phyloP scores from a whole-genome alignment of 2,888 invertebrate species.

The Agrypnus murinus region DNA sequence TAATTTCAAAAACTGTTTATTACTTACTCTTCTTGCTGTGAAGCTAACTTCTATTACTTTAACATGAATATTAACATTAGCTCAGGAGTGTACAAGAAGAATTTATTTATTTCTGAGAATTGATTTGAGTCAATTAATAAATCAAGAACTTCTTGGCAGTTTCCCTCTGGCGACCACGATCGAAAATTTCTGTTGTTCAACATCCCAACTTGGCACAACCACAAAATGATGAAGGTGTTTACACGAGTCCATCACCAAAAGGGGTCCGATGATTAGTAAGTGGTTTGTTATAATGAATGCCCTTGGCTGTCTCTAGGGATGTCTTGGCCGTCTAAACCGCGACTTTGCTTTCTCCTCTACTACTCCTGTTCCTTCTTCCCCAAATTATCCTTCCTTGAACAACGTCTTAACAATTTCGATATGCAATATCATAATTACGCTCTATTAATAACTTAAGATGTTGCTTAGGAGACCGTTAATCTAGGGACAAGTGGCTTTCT shows the following conservation, averaged over 20 bases:
- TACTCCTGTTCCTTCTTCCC: conserved; percentile 9
- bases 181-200: conserved; percentile 38
- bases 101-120: too few species aligned
- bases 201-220: conserved; percentile 58
- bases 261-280: conserved; percentile 66
- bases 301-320: conserved; percentile 53
- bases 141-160: neutral
- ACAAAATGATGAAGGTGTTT: conserved; percentile 68
- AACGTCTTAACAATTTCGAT: conserved; percentile 18
- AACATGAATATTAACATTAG: too few species aligned
- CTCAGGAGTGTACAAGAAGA: too few species aligned
- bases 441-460: conserved; percentile 68
- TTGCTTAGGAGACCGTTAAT: conserved; percentile 66
- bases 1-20: too few species aligned
- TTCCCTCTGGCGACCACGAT: conserved; percentile 31
- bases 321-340: conserved; percentile 33
- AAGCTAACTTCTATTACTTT: too few species aligned
- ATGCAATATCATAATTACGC: conserved; percentile 67
- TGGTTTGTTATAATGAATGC: conserved; percentile 66
- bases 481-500: conserved; percentile 56
- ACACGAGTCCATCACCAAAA: conserved; percentile 62
- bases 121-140: neutral
- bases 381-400: too few species aligned
- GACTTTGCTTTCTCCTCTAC: conserved; percentile 13
- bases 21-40: too few species aligned